Base-by-base conservation (phyloP, 2,888 invertebrate species). In the Volucella bombylans region DNA sequence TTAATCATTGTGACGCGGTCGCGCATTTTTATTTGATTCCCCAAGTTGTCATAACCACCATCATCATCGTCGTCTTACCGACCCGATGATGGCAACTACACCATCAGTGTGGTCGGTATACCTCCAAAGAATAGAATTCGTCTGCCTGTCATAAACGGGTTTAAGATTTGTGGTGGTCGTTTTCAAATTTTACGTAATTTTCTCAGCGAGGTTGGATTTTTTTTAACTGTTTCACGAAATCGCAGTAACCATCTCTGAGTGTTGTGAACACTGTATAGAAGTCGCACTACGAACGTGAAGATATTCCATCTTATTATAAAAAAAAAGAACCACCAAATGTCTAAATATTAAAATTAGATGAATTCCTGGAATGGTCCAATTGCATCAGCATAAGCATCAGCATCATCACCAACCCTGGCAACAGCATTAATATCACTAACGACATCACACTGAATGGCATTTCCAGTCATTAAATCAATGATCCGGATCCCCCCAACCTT, bases 141-240 rank as follows among this genome's bases (percentile, higher is more conserved):
- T n/a, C 9, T 50, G 50, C 39, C 38, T 15, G 62, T 31, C 65
- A 79, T 79, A 79, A 74, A 80, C 74, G 65, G 50, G 67, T 77
- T 68, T 41, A 50, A 77, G 81, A 81, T 85, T 85, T 81, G 81
- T 85, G 81, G 59, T 72, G 76, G 72, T 81, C 81, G 71, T 85
- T 81, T 71, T 68, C 45, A 85, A 68, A 62, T 85, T 85, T 81
- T 72, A 81, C 67, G 81, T 85, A 85, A 85, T 85, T 83, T 76
- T 71, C 55, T 57, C 12, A 1, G 77, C 67, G 77, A 61, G 50
- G 57, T 45, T 77, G 65, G 62, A 73, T 62, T 73, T 45, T 78
- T 79, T 52, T 78, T 71, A 59, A 64, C 62, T 79, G 65, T 62
- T 74, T 74, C 47, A 71, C 74, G 74, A 69, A 74, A 79, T 83